Percentiles rank a stretch among this genome's conserved stretches.
These are phyloP conservation scores for Drosophila hawaiiensis DNA, from an alignment of 2,888 invertebrate genomes.

Conservation along the genomic window DNA sequence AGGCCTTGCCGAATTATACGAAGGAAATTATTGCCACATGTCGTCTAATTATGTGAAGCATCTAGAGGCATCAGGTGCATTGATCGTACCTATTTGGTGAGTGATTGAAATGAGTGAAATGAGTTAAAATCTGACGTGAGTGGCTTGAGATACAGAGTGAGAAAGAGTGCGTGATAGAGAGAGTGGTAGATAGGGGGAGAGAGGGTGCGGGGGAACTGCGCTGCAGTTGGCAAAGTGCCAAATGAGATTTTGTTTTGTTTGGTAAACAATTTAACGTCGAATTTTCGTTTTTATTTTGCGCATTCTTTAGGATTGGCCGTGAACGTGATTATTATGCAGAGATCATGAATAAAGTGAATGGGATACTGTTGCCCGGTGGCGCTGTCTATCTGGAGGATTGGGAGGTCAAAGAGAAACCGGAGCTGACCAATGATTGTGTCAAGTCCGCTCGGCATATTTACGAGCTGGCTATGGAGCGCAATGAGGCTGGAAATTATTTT, in stretches of 20 bases:
- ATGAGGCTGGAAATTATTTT: constrained; percentile 90
- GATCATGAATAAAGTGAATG: constrained; percentile 88
- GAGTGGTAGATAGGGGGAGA: background rate
- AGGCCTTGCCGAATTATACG: constrained; percentile 86
- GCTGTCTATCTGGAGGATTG: constrained; percentile 88
- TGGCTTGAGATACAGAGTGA: background rate
- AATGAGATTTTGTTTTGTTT: constrained; percentile 5
- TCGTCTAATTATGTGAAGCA: constrained; percentile 94
- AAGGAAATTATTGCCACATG: constrained; percentile 89
- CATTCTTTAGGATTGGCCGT: constrained; percentile 87
- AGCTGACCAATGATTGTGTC: constrained; percentile 88
- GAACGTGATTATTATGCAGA: constrained; percentile 87
- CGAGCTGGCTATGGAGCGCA: constrained; percentile 88
- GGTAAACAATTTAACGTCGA: background rate
- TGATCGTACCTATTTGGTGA: constrained; percentile 93
- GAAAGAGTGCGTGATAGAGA: background rate
- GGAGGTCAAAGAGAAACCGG: constrained; percentile 43
- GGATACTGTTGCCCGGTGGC: constrained; percentile 94
- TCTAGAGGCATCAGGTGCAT: constrained; percentile 93
- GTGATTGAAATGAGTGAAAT: constrained; percentile 49
- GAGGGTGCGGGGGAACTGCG: background rate
- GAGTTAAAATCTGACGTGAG: constrained; percentile 3
- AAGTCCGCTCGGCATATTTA: constrained; percentile 87
- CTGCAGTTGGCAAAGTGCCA: constrained; percentile 31
- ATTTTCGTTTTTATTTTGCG: background rate